phyloP scores from a whole-genome alignment of 2,888 invertebrate species.

The Eudemis profundana region DNA sequence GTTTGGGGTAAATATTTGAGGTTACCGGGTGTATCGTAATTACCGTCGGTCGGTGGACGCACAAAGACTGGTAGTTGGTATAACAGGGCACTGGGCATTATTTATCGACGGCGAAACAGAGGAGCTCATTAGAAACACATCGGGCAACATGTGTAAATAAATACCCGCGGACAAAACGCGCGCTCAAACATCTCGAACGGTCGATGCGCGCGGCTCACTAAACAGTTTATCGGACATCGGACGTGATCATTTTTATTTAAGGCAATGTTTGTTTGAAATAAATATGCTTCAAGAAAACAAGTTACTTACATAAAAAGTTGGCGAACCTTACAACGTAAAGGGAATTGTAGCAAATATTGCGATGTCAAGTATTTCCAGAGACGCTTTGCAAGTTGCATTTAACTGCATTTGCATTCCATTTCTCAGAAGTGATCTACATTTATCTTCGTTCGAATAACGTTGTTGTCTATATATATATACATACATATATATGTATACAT shows the following conservation, averaged over 20 bases:
- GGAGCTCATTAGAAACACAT: conserved; percentile 80
- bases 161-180: conserved; percentile 64
- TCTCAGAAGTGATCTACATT: too few species aligned
- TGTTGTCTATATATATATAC: too few species aligned
- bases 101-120: conserved; percentile 64
- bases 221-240: conserved; percentile 48
- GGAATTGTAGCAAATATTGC: too few species aligned
- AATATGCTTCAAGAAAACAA: neutral
- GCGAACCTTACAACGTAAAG: too few species aligned
- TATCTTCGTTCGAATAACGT: too few species aligned
- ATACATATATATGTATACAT: too few species aligned
- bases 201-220: conserved; percentile 54
- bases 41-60: conserved; percentile 62
- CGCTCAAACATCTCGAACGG: conserved; percentile 73
- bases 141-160: conserved; percentile 79
- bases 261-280: conserved; percentile 11
- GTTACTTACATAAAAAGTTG: neutral
- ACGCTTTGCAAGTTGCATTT: too few species aligned
- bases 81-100: conserved; percentile 71
- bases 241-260: conserved; percentile 36
- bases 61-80: conserved; percentile 82
- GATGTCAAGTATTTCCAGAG: too few species aligned
- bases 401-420: neutral
- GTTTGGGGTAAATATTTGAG: conserved; percentile 81
- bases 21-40: conserved; percentile 75